Base-by-base conservation (phyloP, 1,140 invertebrate genomes). In the Pseudomyrmex sp. region DNA sequence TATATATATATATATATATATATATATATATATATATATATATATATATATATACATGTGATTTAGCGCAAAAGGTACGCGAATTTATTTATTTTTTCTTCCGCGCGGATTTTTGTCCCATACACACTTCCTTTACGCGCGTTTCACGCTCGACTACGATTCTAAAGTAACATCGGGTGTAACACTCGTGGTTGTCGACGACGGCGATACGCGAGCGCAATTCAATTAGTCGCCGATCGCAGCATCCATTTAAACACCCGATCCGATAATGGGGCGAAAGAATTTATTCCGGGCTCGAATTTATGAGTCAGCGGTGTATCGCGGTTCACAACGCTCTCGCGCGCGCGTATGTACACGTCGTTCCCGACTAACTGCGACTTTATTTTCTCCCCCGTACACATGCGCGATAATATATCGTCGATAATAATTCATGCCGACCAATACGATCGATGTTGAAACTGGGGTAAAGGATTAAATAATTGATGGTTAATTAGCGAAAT, bases 171-270 rank as follows among this genome's bases (percentile, higher is more conserved):
- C 65, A 58, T 70, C 20, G 65, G 20, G 12, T 18, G 4, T 18
- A 70, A 26, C 54, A 69, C 56, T 44, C 35, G 4, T 2, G 76
- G 65, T 70, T 58, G 76, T 79, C 65, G 65, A 70, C 68, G 54
- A 18, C 65, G 76, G 63, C 15, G 76, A 62, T 65, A 59, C 20
- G 76, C 66, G 66, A 72, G 66, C 10, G 54, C 66, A 72, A 80
- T 80, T 72, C 76, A 72, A 80, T 80, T 80, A 80, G 56, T 80
- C 76, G 54, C 46, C 76, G 76, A 80, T 80, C 66, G 65, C 54
- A 35, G 56, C 54, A 59, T 80, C 54, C 68, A 80, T 80, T 80
- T 80, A 72, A 80, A 80, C 66, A 80, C 35, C 56, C 76, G 20
- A 59, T 35, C 54, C 76, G 76, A 80, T 80, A 80, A 80, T 80